These are phyloP conservation scores for Tauraco hartlaubi DNA, from an alignment of 2,797 vertebrate genomes.

Conservation along the genomic window DNA sequence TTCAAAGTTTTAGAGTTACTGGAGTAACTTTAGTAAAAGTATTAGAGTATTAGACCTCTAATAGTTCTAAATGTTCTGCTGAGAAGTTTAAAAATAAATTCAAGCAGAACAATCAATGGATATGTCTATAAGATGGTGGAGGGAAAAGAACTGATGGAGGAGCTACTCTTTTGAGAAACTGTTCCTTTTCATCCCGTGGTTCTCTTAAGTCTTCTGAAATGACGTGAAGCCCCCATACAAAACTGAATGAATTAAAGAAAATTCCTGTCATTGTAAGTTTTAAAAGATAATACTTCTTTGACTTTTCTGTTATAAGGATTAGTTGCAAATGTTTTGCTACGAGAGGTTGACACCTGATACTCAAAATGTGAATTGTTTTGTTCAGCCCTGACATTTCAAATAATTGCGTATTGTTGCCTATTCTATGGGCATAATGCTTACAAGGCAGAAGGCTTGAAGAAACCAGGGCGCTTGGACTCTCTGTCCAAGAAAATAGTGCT, in stretches of 20 bases:
- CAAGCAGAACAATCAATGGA: neutral
- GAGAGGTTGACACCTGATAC: constrained; percentile 38
- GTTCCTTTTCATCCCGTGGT: neutral
- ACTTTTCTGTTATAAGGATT: neutral
- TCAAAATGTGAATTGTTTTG: neutral
- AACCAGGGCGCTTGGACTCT: neutral
- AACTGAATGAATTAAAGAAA: neutral
- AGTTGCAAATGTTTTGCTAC: neutral
- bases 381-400: constrained; percentile 12
- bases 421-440: neutral
- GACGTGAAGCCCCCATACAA: neutral
- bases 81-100: neutral
- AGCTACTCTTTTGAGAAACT: neutral
- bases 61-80: neutral
- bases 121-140: neutral
- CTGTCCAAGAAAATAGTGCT: constrained; percentile 32
- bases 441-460: constrained; percentile 17
- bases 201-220: neutral
- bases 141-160: neutral
- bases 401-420: constrained; percentile 22
- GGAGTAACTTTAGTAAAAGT: neutral
- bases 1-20: neutral
- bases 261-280: neutral
- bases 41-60: neutral
- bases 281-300: neutral